Evolutionary conservation across 2,113 vertebrate genomes (phyloP), one percentile per base, ranked within the genome.

Genomic region (Rhinolophus ferrumequinum): DNA sequence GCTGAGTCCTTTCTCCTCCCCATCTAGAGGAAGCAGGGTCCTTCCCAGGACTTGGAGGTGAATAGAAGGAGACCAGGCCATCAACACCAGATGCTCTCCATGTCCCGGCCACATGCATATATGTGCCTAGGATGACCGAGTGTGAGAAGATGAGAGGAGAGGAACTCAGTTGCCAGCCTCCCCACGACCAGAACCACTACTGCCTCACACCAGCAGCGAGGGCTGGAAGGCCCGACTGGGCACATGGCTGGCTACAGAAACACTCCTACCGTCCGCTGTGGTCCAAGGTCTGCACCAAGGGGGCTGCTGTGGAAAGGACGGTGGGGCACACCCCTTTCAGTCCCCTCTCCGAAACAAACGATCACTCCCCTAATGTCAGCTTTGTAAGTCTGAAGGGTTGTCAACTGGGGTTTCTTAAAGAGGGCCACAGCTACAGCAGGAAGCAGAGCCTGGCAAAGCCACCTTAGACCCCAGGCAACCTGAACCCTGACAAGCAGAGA

Each of bases 401-500:
- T 77, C 18, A 21, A 24, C 50, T 16, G 52, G 18, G 19, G 50
- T 88, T 76, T 67, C 75, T 81, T 75, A 82, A 67, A 73, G 52
- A 92, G 24, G 41, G 62, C 41, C 62, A 54, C 2, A 5, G 33
- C 22, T 19, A 58, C 12, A 15, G 67, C 18, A 83, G 10, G 69
- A 70, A 80, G 56, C 83, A 75, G 38, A 60, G 10, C 26, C 90
- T 10, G 35, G 12, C 38, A 91, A 90, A 96, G 30, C 44, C 26
- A 19, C 38, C 16, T n/a, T 19, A 38, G 62, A 73, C 52, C 60
- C 50, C 7, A 0, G 56, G 38, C 24, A 22, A 47, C 69, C 64
- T 41, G n/a, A 93, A 82, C 58, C 19, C 73, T 77, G 66, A 24
- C 19, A 72, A 47, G 73, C 60, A 93, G 54, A 88, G 21, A 82